These are phyloP conservation scores for Hemibagrus wyckioides DNA, from an alignment of 2,113 vertebrate genomes.

Conservation along the genomic window DNA sequence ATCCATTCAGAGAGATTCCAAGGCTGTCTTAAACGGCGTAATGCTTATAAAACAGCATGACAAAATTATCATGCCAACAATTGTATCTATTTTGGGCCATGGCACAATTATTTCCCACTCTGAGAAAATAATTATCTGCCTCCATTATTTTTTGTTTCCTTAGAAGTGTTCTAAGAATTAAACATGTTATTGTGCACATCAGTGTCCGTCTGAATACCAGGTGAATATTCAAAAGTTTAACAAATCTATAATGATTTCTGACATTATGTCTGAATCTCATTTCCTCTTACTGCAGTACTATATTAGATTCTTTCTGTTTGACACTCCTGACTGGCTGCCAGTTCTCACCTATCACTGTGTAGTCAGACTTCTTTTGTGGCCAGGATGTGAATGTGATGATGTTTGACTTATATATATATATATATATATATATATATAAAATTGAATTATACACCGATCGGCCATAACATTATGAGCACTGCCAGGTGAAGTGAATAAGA, in stretches of 20 bases:
- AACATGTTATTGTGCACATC: neutral
- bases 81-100: neutral
- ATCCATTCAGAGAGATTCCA: neutral
- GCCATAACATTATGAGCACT: too few relatives aligned
- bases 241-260: neutral
- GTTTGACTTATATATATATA: too few relatives aligned
- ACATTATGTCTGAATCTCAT: neutral
- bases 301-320: neutral
- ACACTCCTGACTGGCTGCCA: too few relatives aligned
- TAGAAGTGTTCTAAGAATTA: neutral
- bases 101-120: neutral
- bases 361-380: too few relatives aligned
- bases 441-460: too few relatives aligned
- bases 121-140: neutral
- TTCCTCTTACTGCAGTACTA: neutral
- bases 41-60: neutral
- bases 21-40: neutral
- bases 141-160: neutral
- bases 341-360: too few relatives aligned
- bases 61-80: neutral
- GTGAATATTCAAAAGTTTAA: neutral
- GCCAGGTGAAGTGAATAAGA: too few relatives aligned
- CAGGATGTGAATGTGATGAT: neutral
- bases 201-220: neutral
- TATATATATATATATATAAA: too few relatives aligned